Conservation (phyloP, 2,888 invertebrate species). For the Drosophila mettleri region DNA sequence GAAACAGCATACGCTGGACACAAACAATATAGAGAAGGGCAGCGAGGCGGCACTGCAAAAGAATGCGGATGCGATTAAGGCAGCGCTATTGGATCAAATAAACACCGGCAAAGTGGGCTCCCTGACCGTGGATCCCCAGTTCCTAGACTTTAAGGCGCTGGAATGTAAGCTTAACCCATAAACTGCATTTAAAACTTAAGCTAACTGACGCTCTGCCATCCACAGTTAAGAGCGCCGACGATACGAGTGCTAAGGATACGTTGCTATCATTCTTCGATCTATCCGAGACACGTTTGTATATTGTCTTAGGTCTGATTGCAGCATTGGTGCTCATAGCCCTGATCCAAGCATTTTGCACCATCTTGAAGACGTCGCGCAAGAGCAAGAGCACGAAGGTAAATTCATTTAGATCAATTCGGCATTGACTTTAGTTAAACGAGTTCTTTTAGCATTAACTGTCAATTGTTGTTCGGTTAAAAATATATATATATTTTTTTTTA, state of each 20-base stretch:
- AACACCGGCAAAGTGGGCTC: conserved; percentile 91
- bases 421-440: conserved; percentile 8
- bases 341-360: conserved; percentile 93
- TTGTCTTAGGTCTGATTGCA: conserved; percentile 92
- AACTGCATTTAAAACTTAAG: accelerated
- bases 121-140: conserved; percentile 92
- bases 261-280: conserved; percentile 87
- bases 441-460: conserved; percentile 30
- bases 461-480: conserved; percentile 34
- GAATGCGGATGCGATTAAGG: conserved; percentile 85
- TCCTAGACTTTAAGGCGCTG: conserved; percentile 90
- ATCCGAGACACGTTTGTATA: conserved; percentile 91
- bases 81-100: conserved; percentile 89
- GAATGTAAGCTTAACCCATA: conserved; percentile 87
- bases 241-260: conserved; percentile 79
- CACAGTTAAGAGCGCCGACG: conserved; percentile 73
- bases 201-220: background rate
- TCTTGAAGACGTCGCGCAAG: conserved; percentile 89
- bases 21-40: conserved; percentile 61
- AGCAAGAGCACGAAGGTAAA: conserved; percentile 89
- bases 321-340: conserved; percentile 92
- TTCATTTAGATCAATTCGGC: conserved; percentile 4
- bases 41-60: conserved; percentile 63
- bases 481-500: conserved; percentile 7
- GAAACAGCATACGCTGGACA: conserved; percentile 86